Percentiles rank a stretch among this genome's conserved stretches.
Conservation (phyloP, 2,113 vertebrate genomes). For the Solea solea region DNA sequence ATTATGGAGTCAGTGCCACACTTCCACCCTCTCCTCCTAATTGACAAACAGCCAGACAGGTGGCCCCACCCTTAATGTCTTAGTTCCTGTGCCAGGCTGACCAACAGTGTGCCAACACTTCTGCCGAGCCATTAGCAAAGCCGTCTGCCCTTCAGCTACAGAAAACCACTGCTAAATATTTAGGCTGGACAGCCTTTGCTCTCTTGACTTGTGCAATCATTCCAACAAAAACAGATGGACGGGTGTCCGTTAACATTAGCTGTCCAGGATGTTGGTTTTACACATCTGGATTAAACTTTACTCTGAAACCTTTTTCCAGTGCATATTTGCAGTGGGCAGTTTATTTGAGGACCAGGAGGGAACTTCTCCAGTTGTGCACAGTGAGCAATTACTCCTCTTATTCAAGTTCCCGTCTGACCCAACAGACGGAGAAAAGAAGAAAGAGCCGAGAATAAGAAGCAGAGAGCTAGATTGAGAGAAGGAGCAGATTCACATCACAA, state of each 20-base stretch:
- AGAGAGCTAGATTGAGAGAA: constrained; percentile 2
- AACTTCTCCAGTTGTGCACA: constrained; percentile 10
- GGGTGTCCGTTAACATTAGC: constrained; percentile 51
- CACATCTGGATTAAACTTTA: constrained; percentile 29
- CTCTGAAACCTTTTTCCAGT: constrained; percentile 9
- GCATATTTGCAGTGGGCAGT: constrained; percentile 17
- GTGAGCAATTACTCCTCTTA: constrained; percentile 1
- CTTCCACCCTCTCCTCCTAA: constrained; percentile 6
- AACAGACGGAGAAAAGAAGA: constrained; percentile 11
- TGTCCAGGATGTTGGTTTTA: constrained; percentile 21
- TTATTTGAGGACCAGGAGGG: constrained; percentile 7
- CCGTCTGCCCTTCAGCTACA: constrained; percentile 51
- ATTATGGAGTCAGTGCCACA: constrained; percentile 2
- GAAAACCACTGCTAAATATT: constrained; percentile 53
- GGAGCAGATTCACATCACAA: constrained; percentile 23
- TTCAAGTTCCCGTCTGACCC: not conserved
- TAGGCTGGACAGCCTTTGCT: constrained; percentile 31
- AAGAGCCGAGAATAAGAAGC: not conserved
- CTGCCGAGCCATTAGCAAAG: constrained; percentile 50
- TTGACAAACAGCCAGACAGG: constrained; percentile 28
- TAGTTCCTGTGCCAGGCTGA: constrained; percentile 55
- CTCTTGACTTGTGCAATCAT: constrained; percentile 21
- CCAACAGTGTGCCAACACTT: constrained; percentile 45
- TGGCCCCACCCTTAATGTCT: constrained; percentile 46
- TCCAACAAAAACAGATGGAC: constrained; percentile 61